Conservation (phyloP, 2,113 vertebrate genomes). For the Riparia riparia region DNA sequence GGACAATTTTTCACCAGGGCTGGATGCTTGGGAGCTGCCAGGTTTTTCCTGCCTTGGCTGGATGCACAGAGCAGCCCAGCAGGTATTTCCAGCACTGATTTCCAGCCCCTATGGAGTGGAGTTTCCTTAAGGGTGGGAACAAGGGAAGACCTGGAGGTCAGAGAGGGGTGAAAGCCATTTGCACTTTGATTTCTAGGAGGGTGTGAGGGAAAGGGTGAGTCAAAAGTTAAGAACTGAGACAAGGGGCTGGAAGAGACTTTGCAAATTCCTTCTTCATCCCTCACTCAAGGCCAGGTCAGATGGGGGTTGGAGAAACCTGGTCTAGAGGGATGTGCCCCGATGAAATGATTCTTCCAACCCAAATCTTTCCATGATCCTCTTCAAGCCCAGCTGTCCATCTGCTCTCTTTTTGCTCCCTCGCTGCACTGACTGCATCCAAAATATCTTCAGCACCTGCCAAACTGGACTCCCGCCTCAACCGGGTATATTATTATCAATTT, state of each 20-base stretch:
- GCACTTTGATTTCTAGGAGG: not conserved
- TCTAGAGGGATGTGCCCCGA: not conserved
- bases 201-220: accelerated
- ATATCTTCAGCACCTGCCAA: not conserved
- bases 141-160: not conserved
- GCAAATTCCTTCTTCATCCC: not conserved
- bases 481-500: not conserved
- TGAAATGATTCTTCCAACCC: not conserved
- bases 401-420: not conserved
- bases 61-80: not conserved
- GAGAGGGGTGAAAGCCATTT: accelerated
- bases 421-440: not conserved
- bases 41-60: not conserved
- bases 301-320: not conserved
- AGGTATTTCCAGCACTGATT: not conserved
- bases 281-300: not conserved
- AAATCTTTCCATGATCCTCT: not conserved
- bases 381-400: not conserved
- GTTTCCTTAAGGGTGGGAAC: not conserved
- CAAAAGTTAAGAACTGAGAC: not conserved
- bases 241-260: not conserved
- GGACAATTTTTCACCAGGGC: not conserved
- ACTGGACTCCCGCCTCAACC: not conserved
- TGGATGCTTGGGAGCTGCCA: not conserved
- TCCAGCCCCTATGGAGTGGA: accelerated